A percentile compares a stretch with the other conserved stretches of the same genome.
phyloP scores from a whole-genome alignment of 2,797 vertebrate genomes.

The Fistularia tabacaria region DNA sequence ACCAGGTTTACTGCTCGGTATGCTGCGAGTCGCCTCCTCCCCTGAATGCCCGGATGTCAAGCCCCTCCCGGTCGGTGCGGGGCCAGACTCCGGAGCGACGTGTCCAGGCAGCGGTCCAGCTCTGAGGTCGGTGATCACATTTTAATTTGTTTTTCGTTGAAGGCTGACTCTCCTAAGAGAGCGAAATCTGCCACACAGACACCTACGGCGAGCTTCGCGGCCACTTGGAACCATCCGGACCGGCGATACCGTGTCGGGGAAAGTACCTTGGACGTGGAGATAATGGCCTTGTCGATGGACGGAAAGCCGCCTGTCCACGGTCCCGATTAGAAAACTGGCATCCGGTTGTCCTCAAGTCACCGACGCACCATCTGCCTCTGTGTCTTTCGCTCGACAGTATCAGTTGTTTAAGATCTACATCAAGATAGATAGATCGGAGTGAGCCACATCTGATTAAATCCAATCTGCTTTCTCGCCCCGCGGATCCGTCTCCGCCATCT shows the following conservation, averaged over 20 bases:
- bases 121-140: conserved; percentile 33
- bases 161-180: conserved; percentile 9
- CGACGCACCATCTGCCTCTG: conserved; percentile 17
- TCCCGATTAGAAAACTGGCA: conserved; percentile 31
- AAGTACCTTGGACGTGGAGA: conserved; percentile 1
- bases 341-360: conserved; percentile 23
- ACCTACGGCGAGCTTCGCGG: neutral
- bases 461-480: conserved; percentile 14
- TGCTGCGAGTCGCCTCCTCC: conserved; percentile 34
- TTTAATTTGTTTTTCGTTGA: conserved; percentile 27
- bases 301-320: conserved; percentile 55
- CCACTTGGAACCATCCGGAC: too few relatives aligned
- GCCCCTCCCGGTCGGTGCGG: conserved; percentile 38
- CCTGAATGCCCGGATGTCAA: conserved; percentile 54
- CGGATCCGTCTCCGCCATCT: conserved; percentile 6
- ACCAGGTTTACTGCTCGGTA: conserved; percentile 43
- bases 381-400: conserved; percentile 24
- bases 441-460: conserved; percentile 37
- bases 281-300: too few relatives aligned
- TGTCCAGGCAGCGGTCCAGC: conserved; percentile 40
- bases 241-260: too few relatives aligned
- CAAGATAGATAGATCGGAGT: conserved; percentile 38
- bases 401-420: conserved; percentile 43
- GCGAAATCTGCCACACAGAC: conserved; percentile 22
- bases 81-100: conserved; percentile 46